Conservation (phyloP, 2,113 vertebrate genomes). For the Brachypteracias leptosomus region DNA sequence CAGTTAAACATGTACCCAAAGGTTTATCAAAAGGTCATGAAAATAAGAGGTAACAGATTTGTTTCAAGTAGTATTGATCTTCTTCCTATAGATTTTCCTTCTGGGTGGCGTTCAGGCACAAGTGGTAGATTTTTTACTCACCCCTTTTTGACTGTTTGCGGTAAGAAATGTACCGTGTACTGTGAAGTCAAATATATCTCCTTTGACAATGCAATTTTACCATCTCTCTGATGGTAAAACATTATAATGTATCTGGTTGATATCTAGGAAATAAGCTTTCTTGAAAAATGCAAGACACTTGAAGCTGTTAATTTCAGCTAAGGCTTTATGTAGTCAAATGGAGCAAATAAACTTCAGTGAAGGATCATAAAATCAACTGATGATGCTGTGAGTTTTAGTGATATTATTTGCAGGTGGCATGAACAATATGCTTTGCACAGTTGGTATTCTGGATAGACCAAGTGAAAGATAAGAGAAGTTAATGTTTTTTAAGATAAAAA, state of each 20-base stretch:
- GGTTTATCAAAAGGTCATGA: neutral
- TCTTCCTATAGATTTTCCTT: neutral
- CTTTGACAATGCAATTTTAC: neutral
- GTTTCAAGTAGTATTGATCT: neutral
- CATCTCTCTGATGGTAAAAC: neutral
- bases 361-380: neutral
- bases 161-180: neutral
- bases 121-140: neutral
- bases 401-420: neutral
- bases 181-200: neutral
- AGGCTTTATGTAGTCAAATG: constrained; percentile 18
- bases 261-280: neutral
- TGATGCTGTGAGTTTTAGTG: neutral
- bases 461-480: neutral
- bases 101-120: neutral
- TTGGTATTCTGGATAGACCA: neutral
- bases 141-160: neutral
- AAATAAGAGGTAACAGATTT: neutral
- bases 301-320: neutral
- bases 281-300: neutral
- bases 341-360: constrained; percentile 17
- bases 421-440: neutral
- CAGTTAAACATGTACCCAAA: neutral
- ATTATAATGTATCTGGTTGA: neutral
- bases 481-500: neutral